Conservation (phyloP, 2,113 vertebrate species). For the Cepphus grylle region DNA sequence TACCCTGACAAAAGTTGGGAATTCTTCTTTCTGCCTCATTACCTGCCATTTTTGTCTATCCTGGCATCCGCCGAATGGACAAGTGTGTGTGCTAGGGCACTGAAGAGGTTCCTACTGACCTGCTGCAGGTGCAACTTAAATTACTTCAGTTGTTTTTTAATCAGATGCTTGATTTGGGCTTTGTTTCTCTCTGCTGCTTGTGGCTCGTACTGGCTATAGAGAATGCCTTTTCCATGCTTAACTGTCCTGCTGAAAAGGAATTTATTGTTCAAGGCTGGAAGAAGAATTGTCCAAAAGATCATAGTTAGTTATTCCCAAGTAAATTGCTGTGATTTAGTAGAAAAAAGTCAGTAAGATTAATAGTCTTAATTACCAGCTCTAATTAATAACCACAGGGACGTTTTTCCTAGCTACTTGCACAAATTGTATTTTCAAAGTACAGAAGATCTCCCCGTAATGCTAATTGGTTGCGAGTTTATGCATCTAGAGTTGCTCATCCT, state of each 20-base stretch:
- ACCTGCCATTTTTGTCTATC: not conserved
- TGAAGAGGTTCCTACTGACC: not conserved
- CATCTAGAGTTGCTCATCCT: constrained; percentile 68
- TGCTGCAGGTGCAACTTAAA: not conserved
- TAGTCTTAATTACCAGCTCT: constrained; percentile 64
- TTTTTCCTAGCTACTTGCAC: constrained; percentile 49
- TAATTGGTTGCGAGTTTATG: constrained; percentile 65
- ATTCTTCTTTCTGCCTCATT: not conserved
- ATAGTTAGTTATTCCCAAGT: constrained; percentile 41
- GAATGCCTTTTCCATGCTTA: not conserved
- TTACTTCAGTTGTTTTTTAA: not conserved
- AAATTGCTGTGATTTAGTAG: constrained; percentile 5
- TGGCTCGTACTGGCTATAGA: constrained; percentile 12
- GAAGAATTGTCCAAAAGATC: constrained; percentile 21
- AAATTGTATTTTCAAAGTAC: constrained; percentile 39
- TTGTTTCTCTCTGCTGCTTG: not conserved
- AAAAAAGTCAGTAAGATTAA: constrained; percentile 65
- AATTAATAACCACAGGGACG: constrained; percentile 53
- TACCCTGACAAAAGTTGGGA: not conserved
- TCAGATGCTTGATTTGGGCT: not conserved
- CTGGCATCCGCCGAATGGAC: not conserved
- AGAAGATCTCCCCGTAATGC: constrained; percentile 44
- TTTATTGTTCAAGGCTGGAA: constrained; percentile 1
- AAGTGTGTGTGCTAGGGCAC: not conserved
- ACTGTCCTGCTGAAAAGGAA: not conserved